These are phyloP conservation scores for Muschampia plurimacula DNA, from an alignment of 2,888 invertebrate species.

Conservation along the genomic window DNA sequence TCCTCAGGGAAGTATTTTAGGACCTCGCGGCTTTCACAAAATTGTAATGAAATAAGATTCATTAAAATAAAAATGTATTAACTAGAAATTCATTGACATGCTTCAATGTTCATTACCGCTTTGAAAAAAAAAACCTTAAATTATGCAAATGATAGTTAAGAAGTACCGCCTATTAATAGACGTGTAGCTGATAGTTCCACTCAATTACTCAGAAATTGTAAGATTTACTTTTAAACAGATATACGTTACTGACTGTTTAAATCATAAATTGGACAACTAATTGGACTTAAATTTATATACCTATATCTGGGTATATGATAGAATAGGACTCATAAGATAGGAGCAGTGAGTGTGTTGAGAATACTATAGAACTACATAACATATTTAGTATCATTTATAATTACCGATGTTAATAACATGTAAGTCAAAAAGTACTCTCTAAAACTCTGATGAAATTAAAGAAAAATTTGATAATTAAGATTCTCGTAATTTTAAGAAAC, in stretches of 20 bases:
- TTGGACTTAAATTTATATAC: too few species aligned
- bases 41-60: not conserved
- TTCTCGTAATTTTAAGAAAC: too few species aligned
- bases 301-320: too few species aligned
- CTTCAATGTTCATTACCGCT: not conserved
- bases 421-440: too few species aligned
- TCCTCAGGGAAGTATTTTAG: not conserved
- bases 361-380: too few species aligned
- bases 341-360: too few species aligned
- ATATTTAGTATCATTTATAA: too few species aligned
- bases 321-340: too few species aligned
- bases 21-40: not conserved
- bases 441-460: too few species aligned
- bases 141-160: conserved; percentile 9
- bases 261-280: too few species aligned
- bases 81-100: not conserved
- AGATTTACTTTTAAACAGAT: not conserved
- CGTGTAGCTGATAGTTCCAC: conserved; percentile 1
- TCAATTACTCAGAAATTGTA: conserved; percentile 9
- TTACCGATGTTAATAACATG: too few species aligned
- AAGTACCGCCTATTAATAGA: not conserved
- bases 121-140: conserved; percentile 4
- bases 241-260: not conserved
- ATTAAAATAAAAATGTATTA: not conserved
- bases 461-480: too few species aligned